These are phyloP conservation scores for Lepidotrigona ventralis DNA, from an alignment of 1,140 invertebrate genomes.

Conservation along the genomic window DNA sequence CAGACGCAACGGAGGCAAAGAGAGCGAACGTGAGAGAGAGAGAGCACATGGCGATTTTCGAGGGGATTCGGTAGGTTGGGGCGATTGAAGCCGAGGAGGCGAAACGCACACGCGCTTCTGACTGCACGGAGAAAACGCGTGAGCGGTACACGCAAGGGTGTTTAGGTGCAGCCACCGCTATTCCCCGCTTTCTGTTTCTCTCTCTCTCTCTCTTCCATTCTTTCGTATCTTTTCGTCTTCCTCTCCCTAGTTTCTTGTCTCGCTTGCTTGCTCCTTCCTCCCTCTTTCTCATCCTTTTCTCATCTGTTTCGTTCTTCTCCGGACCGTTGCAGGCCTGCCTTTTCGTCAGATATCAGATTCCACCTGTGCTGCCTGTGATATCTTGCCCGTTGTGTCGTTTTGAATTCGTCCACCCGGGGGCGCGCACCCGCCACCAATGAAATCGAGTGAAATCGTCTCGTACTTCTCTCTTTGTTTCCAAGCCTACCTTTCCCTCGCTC, in stretches of 20 bases:
- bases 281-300: not conserved
- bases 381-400: conserved; percentile 57
- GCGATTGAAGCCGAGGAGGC: conserved; percentile 50
- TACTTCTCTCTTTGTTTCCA: too few relatives aligned
- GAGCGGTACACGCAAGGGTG: conserved; percentile 74
- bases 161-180: conserved; percentile 71
- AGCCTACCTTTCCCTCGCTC: too few relatives aligned
- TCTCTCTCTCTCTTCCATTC: not conserved
- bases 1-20: conserved; percentile 42
- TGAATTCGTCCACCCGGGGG: conserved; percentile 49
- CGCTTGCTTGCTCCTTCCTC: too few relatives aligned
- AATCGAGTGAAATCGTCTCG: too few relatives aligned
- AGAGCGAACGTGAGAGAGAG: too few relatives aligned
- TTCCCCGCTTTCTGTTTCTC: not conserved
- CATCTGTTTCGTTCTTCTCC: not conserved
- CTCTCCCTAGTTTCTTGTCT: too few relatives aligned
- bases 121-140: conserved; percentile 61
- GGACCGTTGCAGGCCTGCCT: conserved; percentile 44
- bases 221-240: not conserved
- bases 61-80: not conserved
- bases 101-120: conserved; percentile 63
- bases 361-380: conserved; percentile 66
- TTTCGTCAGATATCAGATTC: conserved; percentile 67
- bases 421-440: not conserved
- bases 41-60: conserved; percentile 29